Evolutionary conservation across 2,888 invertebrate species (phyloP), one percentile per base, ranked within the genome.

Genomic region (Lasioglossum malachurum): DNA sequence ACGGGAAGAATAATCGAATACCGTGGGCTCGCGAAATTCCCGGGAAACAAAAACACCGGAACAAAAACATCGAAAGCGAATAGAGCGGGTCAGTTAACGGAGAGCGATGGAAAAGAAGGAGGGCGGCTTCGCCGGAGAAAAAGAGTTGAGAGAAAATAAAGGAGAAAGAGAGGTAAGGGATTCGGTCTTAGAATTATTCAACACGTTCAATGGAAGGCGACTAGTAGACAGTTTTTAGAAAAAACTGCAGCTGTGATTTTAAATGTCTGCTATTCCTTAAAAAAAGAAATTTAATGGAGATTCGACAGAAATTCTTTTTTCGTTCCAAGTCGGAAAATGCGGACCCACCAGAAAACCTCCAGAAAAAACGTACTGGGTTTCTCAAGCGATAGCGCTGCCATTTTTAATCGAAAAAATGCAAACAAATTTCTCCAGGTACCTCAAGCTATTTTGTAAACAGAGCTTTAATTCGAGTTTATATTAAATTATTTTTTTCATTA

Each of bases 161-260:
- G 2, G 1, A 16, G 64, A 19, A 19, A 19, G 2, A 2, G 7
- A 35, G 23, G n/a, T n/a, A 69, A 7, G 74, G 53, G 23, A 82
- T 84, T 75, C 67, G 81, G 67, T 73, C 78, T 80, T 76, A 79
- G 80, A 91, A 90, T 91, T 88, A 90, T 90, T 86, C 82, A 82
- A 80, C 44, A 71, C 81, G 71, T 35, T 75, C 83, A 80, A 85
- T 83, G 80, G 78, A 82, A 85, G 75, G 87, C 83, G 84, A 86
- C 38, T 79, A 35, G 60, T 57, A n/a, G 53, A 53, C 3, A n/a
- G n/a, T 53, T 53, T 53, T 53, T n/a, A 53, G 10, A 3, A 53
- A 53, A 53, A 53, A 53, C 10, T 53, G 19, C 7, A 7, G 19
- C 19, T 49, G 3, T n/a, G 1, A n/a, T n/a, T n/a, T 10, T 8